Evolutionary conservation across 2,113 vertebrate genomes (phyloP), one percentile per base, ranked within the genome.

Genomic region (Chloropsis hardwickii): DNA sequence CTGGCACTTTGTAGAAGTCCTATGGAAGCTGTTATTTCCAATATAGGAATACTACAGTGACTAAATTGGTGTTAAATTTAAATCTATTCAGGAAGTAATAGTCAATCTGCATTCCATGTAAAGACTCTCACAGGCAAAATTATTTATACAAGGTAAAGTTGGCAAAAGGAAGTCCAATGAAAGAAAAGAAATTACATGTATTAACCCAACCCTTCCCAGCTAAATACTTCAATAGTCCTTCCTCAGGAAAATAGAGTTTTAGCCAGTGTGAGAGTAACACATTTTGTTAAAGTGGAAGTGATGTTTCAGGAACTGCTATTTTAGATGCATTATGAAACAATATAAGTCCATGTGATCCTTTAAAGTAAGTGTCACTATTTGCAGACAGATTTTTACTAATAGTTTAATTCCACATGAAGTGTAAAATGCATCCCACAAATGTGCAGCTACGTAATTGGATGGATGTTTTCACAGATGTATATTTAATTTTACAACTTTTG

Each of bases 41-140:
- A 97, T 98, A 96, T 95, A 97, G 96, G 97, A 97, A 97, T 97
- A 97, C 97, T 98, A 95, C 94, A 89, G 97, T 93, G 97, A 97
- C 96, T 97, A 97, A 96, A 97, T 97, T 97, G 97, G 96, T 98
- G 97, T 98, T 97, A 97, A 95, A 98, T 98, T 98, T 98, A 98
- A 98, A 98, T 97, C 97, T 98, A 96, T 97, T 98, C 98, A 98
- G 98, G 98, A 99, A 98, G 98, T 98, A 98, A 98, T 98, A 98
- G 97, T 97, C 95, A 97, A 97, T 97, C 97, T 95, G 92, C 95
- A 97, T 97, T 98, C 97, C 97, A 95, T 95, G 86, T 94, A 96
- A 96, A 97, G 95, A 94, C 92, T 97, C 97, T 98, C 97, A 96
- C 96, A 97, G 97, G 96, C 97, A 97, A 97, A 97, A 97, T 97